phyloP scores from a whole-genome alignment of 2,113 vertebrate species.

The Nycticorax nycticorax region DNA sequence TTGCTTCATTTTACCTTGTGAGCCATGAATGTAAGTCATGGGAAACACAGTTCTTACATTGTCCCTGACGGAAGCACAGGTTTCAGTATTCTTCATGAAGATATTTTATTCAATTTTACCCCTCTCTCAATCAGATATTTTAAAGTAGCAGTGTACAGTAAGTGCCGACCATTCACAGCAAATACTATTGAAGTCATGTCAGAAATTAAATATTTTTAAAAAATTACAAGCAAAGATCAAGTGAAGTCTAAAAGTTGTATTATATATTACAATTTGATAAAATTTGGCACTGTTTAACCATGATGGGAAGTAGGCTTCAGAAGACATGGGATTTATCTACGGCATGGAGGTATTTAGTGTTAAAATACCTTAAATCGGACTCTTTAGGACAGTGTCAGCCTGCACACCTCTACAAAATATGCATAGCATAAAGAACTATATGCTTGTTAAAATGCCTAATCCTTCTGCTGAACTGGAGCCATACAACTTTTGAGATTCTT shows the following conservation, averaged over 20 bases:
- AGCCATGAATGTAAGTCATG: neutral
- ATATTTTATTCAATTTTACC: neutral
- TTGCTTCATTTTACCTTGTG: neutral
- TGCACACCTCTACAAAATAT: neutral
- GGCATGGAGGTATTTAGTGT: neutral
- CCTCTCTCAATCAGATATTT: neutral
- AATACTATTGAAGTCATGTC: neutral
- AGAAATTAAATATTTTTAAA: neutral
- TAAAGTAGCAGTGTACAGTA: neutral
- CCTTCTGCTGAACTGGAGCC: neutral
- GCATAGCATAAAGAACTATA: neutral
- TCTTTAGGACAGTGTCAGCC: neutral
- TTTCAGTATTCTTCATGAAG: neutral
- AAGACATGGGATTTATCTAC: neutral
- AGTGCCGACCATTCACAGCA: neutral
- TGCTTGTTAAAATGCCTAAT: neutral
- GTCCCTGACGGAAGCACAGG: neutral
- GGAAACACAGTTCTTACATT: neutral
- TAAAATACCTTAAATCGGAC: neutral
- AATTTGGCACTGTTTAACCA: neutral
- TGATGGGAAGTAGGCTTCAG: neutral
- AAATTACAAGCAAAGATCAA: neutral
- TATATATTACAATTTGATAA: neutral
- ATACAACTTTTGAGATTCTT: neutral
- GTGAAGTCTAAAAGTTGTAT: neutral